phyloP scores from a whole-genome alignment of 2,113 vertebrate genomes.

The Barnardius zonarius region DNA sequence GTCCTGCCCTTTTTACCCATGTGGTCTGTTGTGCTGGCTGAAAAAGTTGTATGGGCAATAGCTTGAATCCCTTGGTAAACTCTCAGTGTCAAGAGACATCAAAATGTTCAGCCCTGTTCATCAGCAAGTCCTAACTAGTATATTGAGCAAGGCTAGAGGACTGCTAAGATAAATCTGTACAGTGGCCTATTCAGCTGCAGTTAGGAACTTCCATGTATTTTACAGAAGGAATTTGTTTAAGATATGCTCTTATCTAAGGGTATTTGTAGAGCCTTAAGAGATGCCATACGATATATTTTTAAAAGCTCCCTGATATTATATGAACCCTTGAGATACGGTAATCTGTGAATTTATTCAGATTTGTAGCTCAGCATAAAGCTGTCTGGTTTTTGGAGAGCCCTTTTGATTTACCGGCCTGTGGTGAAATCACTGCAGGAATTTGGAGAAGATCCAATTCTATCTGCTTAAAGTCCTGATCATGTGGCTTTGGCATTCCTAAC shows the following conservation, averaged over 20 bases:
- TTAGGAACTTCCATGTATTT: not conserved
- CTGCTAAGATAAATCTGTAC: not conserved
- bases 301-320: constrained; percentile 13
- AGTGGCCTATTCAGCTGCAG: not conserved
- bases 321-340: not conserved
- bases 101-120: not conserved
- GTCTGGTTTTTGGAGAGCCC: constrained; percentile 51
- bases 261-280: not conserved
- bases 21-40: not conserved
- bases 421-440: constrained; percentile 52
- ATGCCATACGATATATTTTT: constrained; percentile 22
- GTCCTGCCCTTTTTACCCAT: not conserved
- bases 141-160: not conserved
- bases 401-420: constrained; percentile 65
- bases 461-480: constrained; percentile 63
- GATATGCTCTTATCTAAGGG: constrained; percentile 38
- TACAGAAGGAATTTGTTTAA: constrained; percentile 26
- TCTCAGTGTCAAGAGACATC: not conserved
- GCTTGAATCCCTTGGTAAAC: not conserved
- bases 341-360: constrained; percentile 43
- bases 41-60: not conserved
- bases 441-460: constrained; percentile 66
- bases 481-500: constrained; percentile 65
- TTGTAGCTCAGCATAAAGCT: constrained; percentile 31
- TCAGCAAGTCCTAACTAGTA: not conserved